These are phyloP conservation scores for Indri indri DNA, from an alignment of 2,113 vertebrate genomes.

Conservation along the genomic window DNA sequence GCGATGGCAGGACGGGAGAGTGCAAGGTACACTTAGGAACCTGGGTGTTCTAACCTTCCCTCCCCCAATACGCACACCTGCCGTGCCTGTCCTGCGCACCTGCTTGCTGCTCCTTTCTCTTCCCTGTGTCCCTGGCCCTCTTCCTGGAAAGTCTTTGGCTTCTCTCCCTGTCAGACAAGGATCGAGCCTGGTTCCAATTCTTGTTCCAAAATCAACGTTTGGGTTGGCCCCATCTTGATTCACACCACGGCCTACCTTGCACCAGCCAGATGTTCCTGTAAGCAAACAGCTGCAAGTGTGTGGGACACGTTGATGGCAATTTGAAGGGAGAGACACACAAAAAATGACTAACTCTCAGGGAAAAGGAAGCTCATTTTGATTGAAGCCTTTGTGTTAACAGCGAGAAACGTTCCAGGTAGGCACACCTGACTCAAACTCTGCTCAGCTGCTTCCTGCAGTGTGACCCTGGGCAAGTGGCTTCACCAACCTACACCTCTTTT, in stretches of 20 bases:
- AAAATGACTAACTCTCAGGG: too few species aligned
- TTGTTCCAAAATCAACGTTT: constrained; percentile 10
- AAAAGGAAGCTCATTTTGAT: not conserved
- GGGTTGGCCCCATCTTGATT: not conserved
- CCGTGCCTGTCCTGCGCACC: not conserved
- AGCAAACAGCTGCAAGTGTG: not conserved
- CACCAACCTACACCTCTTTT: not conserved
- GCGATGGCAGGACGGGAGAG: fast-evolving
- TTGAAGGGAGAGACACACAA: not conserved
- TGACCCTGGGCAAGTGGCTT: not conserved
- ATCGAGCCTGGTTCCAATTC: not conserved
- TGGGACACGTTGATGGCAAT: not conserved
- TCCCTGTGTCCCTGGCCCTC: not conserved
- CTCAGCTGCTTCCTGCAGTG: not conserved
- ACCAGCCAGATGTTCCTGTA: fast-evolving
- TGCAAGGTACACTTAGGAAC: fast-evolving
- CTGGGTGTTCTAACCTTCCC: not conserved
- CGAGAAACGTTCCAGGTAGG: not conserved
- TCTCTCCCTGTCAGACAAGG: not conserved
- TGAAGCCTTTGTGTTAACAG: not conserved
- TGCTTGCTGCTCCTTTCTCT: not conserved
- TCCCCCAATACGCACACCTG: not conserved
- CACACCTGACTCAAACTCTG: not conserved
- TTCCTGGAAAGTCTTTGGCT: constrained; percentile 19
- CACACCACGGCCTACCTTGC: not conserved